These are phyloP conservation scores for Sinocyclocheilus anshuiensis DNA, from an alignment of 2,113 vertebrate species.

Conservation along the genomic window DNA sequence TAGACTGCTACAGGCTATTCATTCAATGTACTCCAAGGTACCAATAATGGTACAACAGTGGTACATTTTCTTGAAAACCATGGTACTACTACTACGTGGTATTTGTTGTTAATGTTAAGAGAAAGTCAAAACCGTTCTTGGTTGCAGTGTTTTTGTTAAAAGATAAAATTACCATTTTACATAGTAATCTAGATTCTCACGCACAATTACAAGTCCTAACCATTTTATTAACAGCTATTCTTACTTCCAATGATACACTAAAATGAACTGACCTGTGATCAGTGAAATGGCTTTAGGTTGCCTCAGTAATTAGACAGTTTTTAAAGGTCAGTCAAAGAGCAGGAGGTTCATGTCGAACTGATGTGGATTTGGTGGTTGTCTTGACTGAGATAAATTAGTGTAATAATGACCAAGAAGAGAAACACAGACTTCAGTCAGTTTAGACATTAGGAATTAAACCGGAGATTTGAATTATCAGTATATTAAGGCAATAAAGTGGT, in stretches of 20 bases:
- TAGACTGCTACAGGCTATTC: no score
- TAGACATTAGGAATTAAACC: neutral
- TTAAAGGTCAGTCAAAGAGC: conserved; percentile 9
- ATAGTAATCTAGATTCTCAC: neutral
- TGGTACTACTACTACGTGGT: neutral
- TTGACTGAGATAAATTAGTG: neutral
- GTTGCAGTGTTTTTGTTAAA: neutral
- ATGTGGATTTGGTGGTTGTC: neutral
- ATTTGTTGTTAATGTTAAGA: neutral
- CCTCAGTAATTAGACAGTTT: conserved; percentile 23
- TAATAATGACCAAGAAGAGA: neutral
- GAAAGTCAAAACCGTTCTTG: neutral
- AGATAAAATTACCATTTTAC: neutral
- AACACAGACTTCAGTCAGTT: neutral
- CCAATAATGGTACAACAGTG: no score
- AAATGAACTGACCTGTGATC: conserved; percentile 1
- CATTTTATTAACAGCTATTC: neutral
- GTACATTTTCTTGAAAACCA: no score
- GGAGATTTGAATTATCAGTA: neutral
- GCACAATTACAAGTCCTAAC: neutral
- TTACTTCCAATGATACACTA: neutral
- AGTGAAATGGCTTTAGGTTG: conserved; percentile 19
- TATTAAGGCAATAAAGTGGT: neutral
- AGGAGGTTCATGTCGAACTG: conserved; percentile 7
- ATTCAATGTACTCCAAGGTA: no score